Percentiles rank a stretch among this genome's conserved stretches.
These are phyloP conservation scores for Propithecus perrieri DNA, from an alignment of 2,797 vertebrate species.

Conservation along the genomic window DNA sequence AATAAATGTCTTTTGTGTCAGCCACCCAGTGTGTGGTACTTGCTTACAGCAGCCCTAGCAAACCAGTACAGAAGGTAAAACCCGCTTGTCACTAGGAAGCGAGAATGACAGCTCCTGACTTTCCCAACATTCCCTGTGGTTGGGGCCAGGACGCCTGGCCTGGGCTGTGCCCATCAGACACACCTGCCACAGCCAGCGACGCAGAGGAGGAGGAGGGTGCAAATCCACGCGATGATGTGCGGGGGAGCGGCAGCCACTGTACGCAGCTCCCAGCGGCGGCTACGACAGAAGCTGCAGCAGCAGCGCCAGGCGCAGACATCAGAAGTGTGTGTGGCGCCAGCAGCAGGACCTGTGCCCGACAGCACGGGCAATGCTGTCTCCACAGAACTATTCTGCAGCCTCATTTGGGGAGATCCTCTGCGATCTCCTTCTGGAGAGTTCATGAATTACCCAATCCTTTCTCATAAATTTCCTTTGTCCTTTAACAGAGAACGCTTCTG, in stretches of 20 bases:
- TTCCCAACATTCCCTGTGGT: background rate
- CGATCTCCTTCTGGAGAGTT: background rate
- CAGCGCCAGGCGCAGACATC: background rate
- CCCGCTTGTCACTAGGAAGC: background rate
- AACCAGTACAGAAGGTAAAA: background rate
- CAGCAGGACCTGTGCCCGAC: background rate
- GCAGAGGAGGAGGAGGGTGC: background rate
- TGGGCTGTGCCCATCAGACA: background rate
- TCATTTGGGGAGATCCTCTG: background rate
- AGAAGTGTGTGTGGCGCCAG: rapidly evolving
- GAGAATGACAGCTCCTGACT: background rate
- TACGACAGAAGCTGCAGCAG: background rate
- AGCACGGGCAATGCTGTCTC: rapidly evolving
- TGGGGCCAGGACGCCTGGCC: background rate
- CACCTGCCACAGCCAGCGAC: too few species aligned
- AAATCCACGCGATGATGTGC: background rate
- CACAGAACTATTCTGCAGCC: too few species aligned
- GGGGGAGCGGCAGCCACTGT: background rate
- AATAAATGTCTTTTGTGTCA: background rate
- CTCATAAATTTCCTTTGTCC: background rate
- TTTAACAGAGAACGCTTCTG: background rate
- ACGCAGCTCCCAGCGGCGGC: background rate
- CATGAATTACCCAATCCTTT: background rate
- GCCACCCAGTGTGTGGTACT: background rate
- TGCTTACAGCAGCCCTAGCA: background rate